These are phyloP conservation scores for Phengaris arion DNA, from an alignment of 2,888 invertebrate species.

Conservation along the genomic window DNA sequence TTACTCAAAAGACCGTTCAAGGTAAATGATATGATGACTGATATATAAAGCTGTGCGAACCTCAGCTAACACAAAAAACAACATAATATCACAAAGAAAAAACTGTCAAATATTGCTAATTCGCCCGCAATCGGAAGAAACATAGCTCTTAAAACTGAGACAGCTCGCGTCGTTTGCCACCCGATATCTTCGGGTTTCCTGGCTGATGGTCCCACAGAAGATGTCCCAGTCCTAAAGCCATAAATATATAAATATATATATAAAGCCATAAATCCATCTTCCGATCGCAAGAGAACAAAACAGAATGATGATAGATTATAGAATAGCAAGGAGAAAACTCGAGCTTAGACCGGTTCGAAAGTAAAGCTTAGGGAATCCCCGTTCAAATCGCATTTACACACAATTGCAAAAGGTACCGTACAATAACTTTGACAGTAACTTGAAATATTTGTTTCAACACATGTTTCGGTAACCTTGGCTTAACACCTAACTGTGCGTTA, in stretches of 20 bases:
- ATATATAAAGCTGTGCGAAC: conserved; percentile 27
- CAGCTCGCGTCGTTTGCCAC: neutral
- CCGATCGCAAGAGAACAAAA: conserved; percentile 1
- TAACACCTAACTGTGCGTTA: conserved; percentile 70
- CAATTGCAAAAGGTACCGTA: conserved; percentile 30
- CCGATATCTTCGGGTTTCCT: neutral
- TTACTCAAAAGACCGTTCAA: conserved; percentile 15
- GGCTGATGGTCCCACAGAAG: neutral
- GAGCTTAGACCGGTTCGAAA: conserved; percentile 30
- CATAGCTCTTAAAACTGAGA: neutral
- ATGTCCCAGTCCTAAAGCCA: neutral
- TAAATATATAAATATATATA: too few species aligned
- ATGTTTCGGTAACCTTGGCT: conserved; percentile 63
- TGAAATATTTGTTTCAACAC: conserved; percentile 10
- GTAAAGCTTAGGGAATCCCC: conserved; percentile 29
- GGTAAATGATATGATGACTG: conserved; percentile 23
- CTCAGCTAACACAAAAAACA: conserved; percentile 28
- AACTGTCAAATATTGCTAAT: neutral
- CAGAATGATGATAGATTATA: conserved; percentile 28
- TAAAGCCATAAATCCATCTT: too few species aligned
- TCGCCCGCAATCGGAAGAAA: conserved; percentile 1
- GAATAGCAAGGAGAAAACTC: conserved; percentile 28
- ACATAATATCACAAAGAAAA: conserved; percentile 24
- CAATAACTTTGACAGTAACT: conserved; percentile 16
- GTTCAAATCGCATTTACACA: conserved; percentile 28